Evolutionary conservation across 2,797 vertebrate species (phyloP).

Genomic region (Schizopygopsis malacanthus): DNA sequence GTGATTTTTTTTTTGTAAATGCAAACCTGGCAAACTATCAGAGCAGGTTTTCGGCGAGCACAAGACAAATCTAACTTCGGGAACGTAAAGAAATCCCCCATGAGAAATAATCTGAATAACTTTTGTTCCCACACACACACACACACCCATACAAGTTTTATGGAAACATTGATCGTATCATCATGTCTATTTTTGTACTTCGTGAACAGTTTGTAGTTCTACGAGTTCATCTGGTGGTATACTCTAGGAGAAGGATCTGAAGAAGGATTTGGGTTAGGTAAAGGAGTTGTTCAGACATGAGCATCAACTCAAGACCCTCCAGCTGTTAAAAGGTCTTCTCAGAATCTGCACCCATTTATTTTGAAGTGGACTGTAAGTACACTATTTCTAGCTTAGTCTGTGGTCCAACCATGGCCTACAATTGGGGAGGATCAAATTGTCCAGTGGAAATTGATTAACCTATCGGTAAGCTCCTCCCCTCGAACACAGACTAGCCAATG

Average conservation of each 20-base stretch:
- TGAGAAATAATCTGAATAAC: slow-evolving; percentile 45
- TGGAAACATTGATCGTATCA: neutral
- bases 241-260: neutral
- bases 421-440: neutral
- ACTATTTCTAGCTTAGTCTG: neutral
- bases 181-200: slow-evolving; percentile 1
- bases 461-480: too few species aligned
- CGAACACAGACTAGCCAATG: too few species aligned
- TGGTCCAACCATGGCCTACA: neutral
- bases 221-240: neutral
- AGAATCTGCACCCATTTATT: neutral
- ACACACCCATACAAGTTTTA: slow-evolving; percentile 1
- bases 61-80: slow-evolving; percentile 30
- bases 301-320: neutral
- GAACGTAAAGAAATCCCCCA: slow-evolving; percentile 16
- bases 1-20: slow-evolving; percentile 7
- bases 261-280: slow-evolving; percentile 2
- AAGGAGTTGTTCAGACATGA: neutral
- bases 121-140: neutral
- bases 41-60: slow-evolving; percentile 30
- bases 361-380: neutral
- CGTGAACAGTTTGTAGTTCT: slow-evolving; percentile 4
- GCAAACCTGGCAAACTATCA: slow-evolving; percentile 8
- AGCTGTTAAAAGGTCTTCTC: neutral
- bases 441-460: neutral